A percentile compares a stretch with the other conserved stretches of the same genome.
Evolutionary conservation across 2,797 vertebrate genomes (phyloP).

Genomic region (Hirundo rustica): DNA sequence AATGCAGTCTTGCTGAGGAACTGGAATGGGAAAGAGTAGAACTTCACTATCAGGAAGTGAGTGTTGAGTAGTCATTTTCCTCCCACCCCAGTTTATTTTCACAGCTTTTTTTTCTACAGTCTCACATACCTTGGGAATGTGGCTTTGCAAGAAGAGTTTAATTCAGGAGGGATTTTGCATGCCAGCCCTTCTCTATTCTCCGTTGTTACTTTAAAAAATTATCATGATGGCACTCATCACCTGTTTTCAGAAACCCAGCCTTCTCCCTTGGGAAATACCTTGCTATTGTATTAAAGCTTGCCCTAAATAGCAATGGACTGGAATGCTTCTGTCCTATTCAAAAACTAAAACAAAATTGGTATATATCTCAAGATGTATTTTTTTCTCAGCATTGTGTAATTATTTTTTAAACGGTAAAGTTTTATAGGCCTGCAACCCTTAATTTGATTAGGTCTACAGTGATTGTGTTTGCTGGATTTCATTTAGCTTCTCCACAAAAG

Average conservation of each 20-base stretch:
- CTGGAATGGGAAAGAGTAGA: constrained; percentile 10
- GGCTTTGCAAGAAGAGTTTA: not conserved
- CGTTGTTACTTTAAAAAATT: not conserved
- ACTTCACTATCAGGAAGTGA: not conserved
- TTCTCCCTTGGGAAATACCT: not conserved
- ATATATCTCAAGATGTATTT: not conserved
- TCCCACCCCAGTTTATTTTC: not conserved
- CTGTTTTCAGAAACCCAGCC: not conserved
- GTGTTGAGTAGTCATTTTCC: not conserved
- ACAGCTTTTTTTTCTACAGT: not conserved
- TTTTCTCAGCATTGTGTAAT: not conserved
- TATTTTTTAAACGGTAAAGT: not conserved
- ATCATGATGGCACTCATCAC: not conserved
- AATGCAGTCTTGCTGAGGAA: not conserved
- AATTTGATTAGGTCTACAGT: not conserved
- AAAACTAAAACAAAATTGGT: not conserved
- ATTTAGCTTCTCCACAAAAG: not conserved
- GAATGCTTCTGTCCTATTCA: not conserved
- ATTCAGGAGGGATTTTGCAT: not conserved
- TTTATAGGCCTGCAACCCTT: not conserved
- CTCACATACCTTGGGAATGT: not conserved
- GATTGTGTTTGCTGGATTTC: not conserved
- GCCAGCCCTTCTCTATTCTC: not conserved
- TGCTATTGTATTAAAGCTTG: not conserved
- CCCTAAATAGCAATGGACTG: not conserved